Conservation (phyloP, 2,113 vertebrate species). For the Axis porcinus region DNA sequence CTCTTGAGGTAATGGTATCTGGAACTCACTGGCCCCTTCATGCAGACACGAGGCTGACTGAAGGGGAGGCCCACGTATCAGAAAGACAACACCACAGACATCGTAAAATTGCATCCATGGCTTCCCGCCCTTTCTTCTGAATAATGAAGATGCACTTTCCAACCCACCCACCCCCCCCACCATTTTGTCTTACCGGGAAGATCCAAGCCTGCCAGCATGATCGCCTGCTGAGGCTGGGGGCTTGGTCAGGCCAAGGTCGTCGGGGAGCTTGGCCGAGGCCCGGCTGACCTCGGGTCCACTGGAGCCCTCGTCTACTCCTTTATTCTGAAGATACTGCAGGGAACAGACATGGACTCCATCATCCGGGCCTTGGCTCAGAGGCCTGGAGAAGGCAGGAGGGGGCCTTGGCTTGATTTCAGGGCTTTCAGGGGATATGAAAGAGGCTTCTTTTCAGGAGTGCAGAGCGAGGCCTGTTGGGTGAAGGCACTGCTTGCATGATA, state of each 20-base stretch:
- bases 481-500: conserved; percentile 34
- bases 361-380: conserved; percentile 12
- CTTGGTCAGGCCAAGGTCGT: conserved; percentile 38
- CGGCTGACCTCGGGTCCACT: neutral
- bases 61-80: neutral
- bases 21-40: neutral
- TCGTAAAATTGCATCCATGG: neutral
- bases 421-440: conserved; percentile 43
- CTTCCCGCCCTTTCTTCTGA: conserved; percentile 4
- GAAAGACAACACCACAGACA: neutral
- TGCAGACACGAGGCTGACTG: neutral
- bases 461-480: neutral
- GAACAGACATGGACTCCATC: conserved; percentile 33
- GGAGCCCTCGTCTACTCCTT: conserved; percentile 4
- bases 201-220: conserved; percentile 59
- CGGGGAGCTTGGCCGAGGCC: neutral
- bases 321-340: conserved; percentile 62
- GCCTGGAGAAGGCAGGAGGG: conserved; percentile 29
- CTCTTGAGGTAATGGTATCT: conserved; percentile 32
- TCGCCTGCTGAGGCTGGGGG: conserved; percentile 71
- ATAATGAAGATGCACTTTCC: neutral
- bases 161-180: neutral
- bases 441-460: conserved; percentile 28
- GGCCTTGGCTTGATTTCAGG: neutral
- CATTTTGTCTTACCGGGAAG: conserved; percentile 79